Base-by-base conservation (phyloP, 2,888 invertebrate genomes). In the Netelia fuscicornis region DNA sequence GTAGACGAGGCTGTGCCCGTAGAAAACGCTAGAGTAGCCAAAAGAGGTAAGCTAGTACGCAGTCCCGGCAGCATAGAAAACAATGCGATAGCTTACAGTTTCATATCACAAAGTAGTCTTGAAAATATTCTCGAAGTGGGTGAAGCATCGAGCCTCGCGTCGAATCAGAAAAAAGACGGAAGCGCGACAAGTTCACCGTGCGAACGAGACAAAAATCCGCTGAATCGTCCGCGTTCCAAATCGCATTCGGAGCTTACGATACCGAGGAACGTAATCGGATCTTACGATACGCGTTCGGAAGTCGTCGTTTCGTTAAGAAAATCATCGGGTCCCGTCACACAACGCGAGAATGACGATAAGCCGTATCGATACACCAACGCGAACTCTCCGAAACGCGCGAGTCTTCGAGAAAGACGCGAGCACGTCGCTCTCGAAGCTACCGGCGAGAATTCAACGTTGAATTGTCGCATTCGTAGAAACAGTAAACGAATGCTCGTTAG, bases 31-130 rank as follows among this genome's bases (percentile, higher is more conserved):
- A 92, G 91, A 91, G 88, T 91, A 86, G 89, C 84, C 20, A 91
- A 91, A 72, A 89, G 90, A 93, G 93, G 93, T 93, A 93, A 93
- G 93, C 92, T 93, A 91, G 92, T 87, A 75, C 90, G 88, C 83
- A 90, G 88, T 84, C 60, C 77, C 6, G 83, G 87, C 81, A 90
- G 89, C 42, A 80, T 90, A 23, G 86, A 90, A 1, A 84, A 90
- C 78, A 78, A 89, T 65, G n/a, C 44, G 1, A 78, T 86, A n/a
- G 87, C 90, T 67, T 91, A 89, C 58, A 92, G 92, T 87, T 92
- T 92, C 67, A 78, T 90, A 1, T 90, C 91, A 42, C 88, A 79
- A 25, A 87, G 87, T 20, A 90, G 88, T 52, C 85, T 89, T 48
- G 91, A 91, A 52, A 83, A 88, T n/a, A 80, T 88, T 3, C 6